A percentile compares a stretch with the other conserved stretches of the same genome.
phyloP scores from a whole-genome alignment of 2,113 vertebrate genomes.

The Siphamia tubifer region DNA sequence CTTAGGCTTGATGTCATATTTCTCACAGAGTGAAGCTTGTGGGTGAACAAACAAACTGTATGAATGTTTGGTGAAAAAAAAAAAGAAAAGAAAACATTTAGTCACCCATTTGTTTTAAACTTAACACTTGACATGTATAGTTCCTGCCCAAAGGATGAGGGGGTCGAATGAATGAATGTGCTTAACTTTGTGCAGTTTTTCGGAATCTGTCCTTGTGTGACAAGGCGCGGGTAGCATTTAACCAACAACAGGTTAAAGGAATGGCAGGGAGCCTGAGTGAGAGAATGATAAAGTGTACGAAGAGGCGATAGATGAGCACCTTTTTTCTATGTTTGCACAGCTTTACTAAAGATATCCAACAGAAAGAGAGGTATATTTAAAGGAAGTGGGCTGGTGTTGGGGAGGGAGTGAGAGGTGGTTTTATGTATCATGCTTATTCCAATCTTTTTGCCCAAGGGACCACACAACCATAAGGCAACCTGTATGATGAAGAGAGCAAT shows the following conservation, averaged over 20 bases:
- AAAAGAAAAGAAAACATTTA: slow-evolving; percentile 38
- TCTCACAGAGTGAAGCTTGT: slow-evolving; percentile 70
- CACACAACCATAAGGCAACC: slow-evolving; percentile 74
- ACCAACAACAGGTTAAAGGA: slow-evolving; percentile 71
- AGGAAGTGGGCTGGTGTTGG: slow-evolving; percentile 56
- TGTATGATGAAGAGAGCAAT: slow-evolving; percentile 80
- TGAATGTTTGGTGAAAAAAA: slow-evolving; percentile 66
- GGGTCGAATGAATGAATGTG: slow-evolving; percentile 65
- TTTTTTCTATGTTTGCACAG: slow-evolving; percentile 83
- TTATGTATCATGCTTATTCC: slow-evolving; percentile 72
- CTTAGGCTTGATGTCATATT: slow-evolving; percentile 75
- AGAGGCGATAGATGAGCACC: slow-evolving; percentile 73
- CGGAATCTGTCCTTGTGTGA: slow-evolving; percentile 72
- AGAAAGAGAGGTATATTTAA: slow-evolving; percentile 72
- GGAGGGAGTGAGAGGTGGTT: slow-evolving; percentile 43
- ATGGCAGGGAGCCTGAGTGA: slow-evolving; percentile 66
- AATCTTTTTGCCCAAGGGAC: slow-evolving; percentile 72
- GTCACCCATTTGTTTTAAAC: slow-evolving; percentile 69
- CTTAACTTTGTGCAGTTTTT: slow-evolving; percentile 72
- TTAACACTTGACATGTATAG: slow-evolving; percentile 74
- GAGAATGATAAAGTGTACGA: slow-evolving; percentile 61
- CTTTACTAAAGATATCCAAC: slow-evolving; percentile 81
- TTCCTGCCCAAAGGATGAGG: slow-evolving; percentile 75
- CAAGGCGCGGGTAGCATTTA: slow-evolving; percentile 71
- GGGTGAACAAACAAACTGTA: slow-evolving; percentile 63